Conservation (phyloP, 1,140 invertebrate species). For the Harlomillsia oculata region DNA sequence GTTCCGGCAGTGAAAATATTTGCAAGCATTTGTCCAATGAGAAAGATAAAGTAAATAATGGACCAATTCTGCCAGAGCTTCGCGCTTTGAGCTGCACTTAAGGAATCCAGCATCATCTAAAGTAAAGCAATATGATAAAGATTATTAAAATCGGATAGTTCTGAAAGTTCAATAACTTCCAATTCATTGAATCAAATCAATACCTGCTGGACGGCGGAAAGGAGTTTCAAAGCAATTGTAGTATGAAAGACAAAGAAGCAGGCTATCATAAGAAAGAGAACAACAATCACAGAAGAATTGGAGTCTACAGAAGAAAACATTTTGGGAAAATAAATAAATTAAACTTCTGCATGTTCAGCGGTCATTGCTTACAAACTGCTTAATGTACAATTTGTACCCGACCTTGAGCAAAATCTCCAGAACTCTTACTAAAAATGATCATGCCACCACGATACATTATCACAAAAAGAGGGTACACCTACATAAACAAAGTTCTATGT, state of each 20-base stretch:
- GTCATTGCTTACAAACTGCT: too few species aligned
- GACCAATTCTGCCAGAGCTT: conserved; percentile 26
- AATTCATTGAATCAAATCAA: background rate
- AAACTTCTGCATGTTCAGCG: too few species aligned
- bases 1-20: conserved; percentile 12
- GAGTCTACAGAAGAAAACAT: too few species aligned
- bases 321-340: too few species aligned
- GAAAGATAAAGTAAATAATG: conserved; percentile 18
- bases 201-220: conserved; percentile 7
- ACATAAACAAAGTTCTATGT: too few species aligned
- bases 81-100: conserved; percentile 11
- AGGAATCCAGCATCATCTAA: conserved; percentile 11
- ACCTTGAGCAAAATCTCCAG: too few species aligned
- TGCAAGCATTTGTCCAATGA: conserved; percentile 7
- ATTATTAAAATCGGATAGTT: background rate
- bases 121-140: background rate
- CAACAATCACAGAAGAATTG: background rate
- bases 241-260: conserved; percentile 14
- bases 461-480: too few species aligned
- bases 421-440: too few species aligned
- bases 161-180: background rate
- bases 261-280: conserved; percentile 1
- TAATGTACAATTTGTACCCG: too few species aligned
- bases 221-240: conserved; percentile 12
- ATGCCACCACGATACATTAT: too few species aligned